A percentile compares a stretch with the other conserved stretches of the same genome.
phyloP scores from a whole-genome alignment of 2,113 vertebrate species.

The Ailuropoda melanoleuca region DNA sequence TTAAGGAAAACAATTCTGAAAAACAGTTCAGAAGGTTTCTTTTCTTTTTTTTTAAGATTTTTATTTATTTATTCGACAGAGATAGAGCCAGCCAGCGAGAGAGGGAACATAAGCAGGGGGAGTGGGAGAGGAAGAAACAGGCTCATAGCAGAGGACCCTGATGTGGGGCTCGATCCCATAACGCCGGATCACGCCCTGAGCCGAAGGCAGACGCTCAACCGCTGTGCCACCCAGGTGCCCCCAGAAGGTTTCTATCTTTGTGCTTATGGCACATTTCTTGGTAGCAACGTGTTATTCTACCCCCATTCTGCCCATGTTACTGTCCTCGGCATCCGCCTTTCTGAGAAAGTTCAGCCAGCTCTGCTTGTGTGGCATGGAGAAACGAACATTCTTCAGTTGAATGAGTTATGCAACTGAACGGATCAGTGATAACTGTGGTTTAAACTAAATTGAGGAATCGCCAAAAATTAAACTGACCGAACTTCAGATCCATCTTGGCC shows the following conservation, averaged over 20 bases:
- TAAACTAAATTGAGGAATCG: constrained; percentile 63
- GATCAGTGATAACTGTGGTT: constrained; percentile 70
- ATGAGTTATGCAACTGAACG: constrained; percentile 50
- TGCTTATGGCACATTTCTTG: constrained; percentile 11
- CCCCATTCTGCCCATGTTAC: background rate
- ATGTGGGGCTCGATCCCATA: too few species aligned
- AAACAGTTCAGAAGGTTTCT: background rate
- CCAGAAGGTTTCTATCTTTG: background rate
- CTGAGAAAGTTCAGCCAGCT: constrained; percentile 61
- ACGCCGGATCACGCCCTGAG: too few species aligned
- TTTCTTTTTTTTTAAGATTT: too few species aligned
- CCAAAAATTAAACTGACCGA: constrained; percentile 71
- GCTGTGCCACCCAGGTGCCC: too few species aligned
- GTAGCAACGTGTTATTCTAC: background rate
- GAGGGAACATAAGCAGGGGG: too few species aligned
- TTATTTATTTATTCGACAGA: too few species aligned
- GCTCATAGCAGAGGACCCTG: too few species aligned
- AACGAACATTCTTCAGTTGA: constrained; percentile 62
- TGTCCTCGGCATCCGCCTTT: constrained; percentile 33
- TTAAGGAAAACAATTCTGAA: background rate
- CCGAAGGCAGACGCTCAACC: too few species aligned
- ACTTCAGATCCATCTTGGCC: constrained; percentile 38
- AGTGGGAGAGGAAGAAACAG: too few species aligned
- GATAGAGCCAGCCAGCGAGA: too few species aligned
- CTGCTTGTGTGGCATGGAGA: constrained; percentile 75